These are phyloP conservation scores for Oryzias woworae DNA, from an alignment of 2,113 vertebrate species.

Conservation along the genomic window DNA sequence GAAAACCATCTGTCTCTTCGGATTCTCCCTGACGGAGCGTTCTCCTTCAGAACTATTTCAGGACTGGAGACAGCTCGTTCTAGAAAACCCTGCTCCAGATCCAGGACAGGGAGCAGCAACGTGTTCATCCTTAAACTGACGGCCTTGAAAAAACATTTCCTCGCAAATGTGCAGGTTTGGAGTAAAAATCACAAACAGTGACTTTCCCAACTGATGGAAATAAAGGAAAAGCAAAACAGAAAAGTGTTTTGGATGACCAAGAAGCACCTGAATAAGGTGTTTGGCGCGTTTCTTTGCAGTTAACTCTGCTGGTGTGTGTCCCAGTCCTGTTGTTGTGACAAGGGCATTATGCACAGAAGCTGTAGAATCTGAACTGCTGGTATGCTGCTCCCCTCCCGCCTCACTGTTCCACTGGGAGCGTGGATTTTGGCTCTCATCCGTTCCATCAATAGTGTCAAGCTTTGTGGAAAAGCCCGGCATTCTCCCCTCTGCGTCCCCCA, in stretches of 20 bases:
- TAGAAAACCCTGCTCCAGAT: constrained; percentile 8
- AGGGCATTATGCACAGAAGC: constrained; percentile 46
- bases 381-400: constrained; percentile 30
- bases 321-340: constrained; percentile 43
- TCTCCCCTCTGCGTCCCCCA: constrained; percentile 19
- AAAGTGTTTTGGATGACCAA: constrained; percentile 1
- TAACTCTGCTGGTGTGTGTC: constrained; percentile 4
- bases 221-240: constrained; percentile 34
- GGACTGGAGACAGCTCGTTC: background rate
- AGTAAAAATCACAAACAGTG: too few relatives aligned
- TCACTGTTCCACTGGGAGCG: constrained; percentile 38
- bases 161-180: background rate
- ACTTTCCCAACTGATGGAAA: constrained; percentile 9
- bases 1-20: background rate
- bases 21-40: background rate
- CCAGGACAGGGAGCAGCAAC: constrained; percentile 4
- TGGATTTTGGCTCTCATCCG: constrained; percentile 39
- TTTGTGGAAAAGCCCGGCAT: constrained; percentile 21
- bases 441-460: constrained; percentile 39
- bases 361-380: constrained; percentile 30
- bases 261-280: background rate
- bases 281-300: constrained; percentile 10
- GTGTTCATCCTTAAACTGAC: constrained; percentile 5
- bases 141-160: constrained; percentile 1
- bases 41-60: constrained; percentile 17